These are phyloP conservation scores for Sparidentex hasta DNA, from an alignment of 2,797 vertebrate species.

Conservation along the genomic window DNA sequence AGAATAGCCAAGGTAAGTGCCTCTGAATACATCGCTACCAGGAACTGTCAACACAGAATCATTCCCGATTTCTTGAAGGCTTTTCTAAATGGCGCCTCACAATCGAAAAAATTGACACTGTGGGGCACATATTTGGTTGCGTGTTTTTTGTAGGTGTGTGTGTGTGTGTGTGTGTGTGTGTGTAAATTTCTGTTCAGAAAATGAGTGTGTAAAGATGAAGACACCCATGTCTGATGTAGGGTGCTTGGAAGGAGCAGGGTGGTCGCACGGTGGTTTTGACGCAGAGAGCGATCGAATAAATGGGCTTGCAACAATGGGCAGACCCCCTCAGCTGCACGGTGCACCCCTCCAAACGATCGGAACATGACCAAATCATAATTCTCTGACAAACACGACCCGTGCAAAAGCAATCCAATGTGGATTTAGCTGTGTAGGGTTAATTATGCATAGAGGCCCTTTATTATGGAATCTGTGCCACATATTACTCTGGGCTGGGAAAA, in stretches of 20 bases:
- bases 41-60: background rate
- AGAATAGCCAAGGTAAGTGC: slow-evolving; percentile 83
- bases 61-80: too few species aligned
- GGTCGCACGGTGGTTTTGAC: slow-evolving; percentile 66
- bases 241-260: slow-evolving; percentile 7
- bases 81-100: background rate
- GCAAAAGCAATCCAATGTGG: background rate
- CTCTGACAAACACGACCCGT: background rate
- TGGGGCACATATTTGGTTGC: background rate
- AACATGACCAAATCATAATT: background rate
- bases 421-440: background rate
- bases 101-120: background rate
- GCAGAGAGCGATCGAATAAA: slow-evolving; percentile 71
- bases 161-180: too few species aligned
- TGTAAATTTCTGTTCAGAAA: background rate
- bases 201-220: background rate
- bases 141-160: background rate
- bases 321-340: slow-evolving; percentile 28
- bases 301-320: slow-evolving; percentile 76
- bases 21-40: background rate
- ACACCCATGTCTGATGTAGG: background rate
- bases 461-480: slow-evolving; percentile 51
- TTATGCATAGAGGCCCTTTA: slow-evolving; percentile 37
- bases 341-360: background rate
- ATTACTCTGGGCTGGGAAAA: slow-evolving; percentile 27